A percentile compares a stretch with the other conserved stretches of the same genome.
phyloP scores from a whole-genome alignment of 2,888 invertebrate species.

The Plebejus argus region DNA sequence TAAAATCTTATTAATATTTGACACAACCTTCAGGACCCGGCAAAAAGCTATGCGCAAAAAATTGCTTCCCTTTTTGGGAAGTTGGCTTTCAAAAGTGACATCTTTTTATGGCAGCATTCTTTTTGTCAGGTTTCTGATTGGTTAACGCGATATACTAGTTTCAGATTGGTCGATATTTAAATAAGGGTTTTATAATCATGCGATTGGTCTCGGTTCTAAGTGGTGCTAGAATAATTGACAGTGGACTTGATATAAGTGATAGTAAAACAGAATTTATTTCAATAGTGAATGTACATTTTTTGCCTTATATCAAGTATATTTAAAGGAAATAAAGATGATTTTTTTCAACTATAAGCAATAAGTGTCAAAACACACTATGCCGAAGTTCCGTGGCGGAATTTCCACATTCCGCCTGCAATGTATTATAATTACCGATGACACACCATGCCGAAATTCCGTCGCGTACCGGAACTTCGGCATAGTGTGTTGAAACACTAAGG shows the following conservation, averaged over 20 bases:
- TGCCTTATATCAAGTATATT: not conserved
- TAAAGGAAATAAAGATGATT: too few relatives aligned
- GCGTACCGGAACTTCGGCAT: too few relatives aligned
- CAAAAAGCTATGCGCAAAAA: not conserved
- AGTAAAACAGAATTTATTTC: not conserved
- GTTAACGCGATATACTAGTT: not conserved
- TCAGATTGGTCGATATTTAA: not conserved
- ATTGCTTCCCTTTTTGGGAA: not conserved
- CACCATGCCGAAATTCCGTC: too few relatives aligned
- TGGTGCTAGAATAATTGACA: slow-evolving; percentile 11
- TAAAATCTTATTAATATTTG: not conserved
- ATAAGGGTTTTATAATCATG: not conserved
- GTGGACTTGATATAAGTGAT: not conserved
- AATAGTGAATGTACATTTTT: slow-evolving; percentile 3
- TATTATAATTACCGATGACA: too few relatives aligned
- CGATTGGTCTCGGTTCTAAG: not conserved
- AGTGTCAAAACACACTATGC: too few relatives aligned
- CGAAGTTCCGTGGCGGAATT: too few relatives aligned
- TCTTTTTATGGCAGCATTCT: not conserved
- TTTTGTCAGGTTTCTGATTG: not conserved
- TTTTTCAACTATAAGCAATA: too few relatives aligned
- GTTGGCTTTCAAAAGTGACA: not conserved
- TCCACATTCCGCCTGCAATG: too few relatives aligned
- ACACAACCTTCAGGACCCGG: not conserved
- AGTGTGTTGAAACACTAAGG: too few relatives aligned